phyloP scores from a whole-genome alignment of 2,888 invertebrate species.

The Synanthedon formicaeformis region DNA sequence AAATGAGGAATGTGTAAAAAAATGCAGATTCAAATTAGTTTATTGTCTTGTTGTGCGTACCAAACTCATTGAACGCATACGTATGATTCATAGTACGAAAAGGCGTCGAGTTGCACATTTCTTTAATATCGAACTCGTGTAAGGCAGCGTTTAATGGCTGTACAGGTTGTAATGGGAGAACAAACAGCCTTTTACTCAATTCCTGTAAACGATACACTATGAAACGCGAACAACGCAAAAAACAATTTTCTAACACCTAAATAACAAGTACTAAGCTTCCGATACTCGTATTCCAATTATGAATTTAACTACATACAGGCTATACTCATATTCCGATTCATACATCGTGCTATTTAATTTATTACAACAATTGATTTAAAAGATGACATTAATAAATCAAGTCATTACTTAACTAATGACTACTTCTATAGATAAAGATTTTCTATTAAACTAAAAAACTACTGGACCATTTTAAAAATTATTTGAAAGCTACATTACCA shows the following conservation, averaged over 20 bases:
- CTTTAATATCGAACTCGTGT: slow-evolving; percentile 18
- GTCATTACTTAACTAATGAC: too few species aligned
- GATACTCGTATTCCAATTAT: not conserved
- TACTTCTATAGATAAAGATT: too few species aligned
- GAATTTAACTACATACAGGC: too few species aligned
- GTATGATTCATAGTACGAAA: slow-evolving; percentile 12
- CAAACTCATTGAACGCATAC: slow-evolving; percentile 6
- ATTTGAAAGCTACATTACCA: too few species aligned
- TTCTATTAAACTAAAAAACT: too few species aligned
- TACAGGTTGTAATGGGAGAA: slow-evolving; percentile 15
- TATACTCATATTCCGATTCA: too few species aligned
- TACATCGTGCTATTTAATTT: too few species aligned
- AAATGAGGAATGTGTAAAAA: not conserved
- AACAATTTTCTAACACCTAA: not conserved
- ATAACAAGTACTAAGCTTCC: not conserved
- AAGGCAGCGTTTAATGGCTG: slow-evolving; percentile 9
- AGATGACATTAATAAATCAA: too few species aligned
- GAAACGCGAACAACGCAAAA: slow-evolving; percentile 6
- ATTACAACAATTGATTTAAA: too few species aligned
- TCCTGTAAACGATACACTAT: slow-evolving; percentile 9
- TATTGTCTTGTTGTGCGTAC: slow-evolving; percentile 4
- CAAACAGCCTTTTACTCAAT: slow-evolving; percentile 12
- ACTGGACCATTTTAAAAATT: too few species aligned
- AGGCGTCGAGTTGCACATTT: slow-evolving; percentile 17
- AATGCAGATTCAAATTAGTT: slow-evolving; percentile 1